Percentiles rank a stretch among this genome's conserved stretches.
These are phyloP conservation scores for Hepsetus odoe DNA, from an alignment of 2,113 vertebrate species.

Conservation along the genomic window DNA sequence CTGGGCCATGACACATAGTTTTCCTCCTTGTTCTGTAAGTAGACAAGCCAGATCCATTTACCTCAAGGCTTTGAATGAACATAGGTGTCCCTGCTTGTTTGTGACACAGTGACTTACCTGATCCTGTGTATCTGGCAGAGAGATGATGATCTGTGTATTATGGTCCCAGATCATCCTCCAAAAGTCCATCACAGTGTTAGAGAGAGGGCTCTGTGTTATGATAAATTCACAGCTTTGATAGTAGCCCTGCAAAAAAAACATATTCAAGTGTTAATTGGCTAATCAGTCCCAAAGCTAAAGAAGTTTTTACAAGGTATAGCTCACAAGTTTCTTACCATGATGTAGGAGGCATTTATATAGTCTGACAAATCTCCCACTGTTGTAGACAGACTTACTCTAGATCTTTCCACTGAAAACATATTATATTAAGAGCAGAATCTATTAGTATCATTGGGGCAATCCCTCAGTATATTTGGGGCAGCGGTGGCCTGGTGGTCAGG, in stretches of 20 bases:
- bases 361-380: constrained; percentile 84
- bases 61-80: background rate
- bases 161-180: constrained; percentile 98
- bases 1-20: constrained; percentile 90
- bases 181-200: constrained; percentile 91
- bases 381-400: constrained; percentile 87
- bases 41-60: background rate
- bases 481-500: too few relatives aligned
- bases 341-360: constrained; percentile 97
- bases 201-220: constrained; percentile 89
- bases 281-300: background rate
- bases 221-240: constrained; percentile 89
- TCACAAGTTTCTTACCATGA: constrained; percentile 81
- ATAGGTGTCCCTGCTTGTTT: background rate
- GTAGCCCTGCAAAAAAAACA: constrained; percentile 78
- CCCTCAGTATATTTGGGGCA: too few relatives aligned
- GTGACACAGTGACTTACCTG: constrained; percentile 72
- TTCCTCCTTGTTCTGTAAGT: constrained; percentile 70
- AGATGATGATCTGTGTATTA: constrained; percentile 84
- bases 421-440: background rate
- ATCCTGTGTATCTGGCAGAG: constrained; percentile 84
- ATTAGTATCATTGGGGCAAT: too few relatives aligned
- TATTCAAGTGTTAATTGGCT: background rate
- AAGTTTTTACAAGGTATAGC: background rate
- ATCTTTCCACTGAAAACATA: constrained; percentile 86